Evolutionary conservation across 2,797 vertebrate species (phyloP).

Genomic region (Avahi laniger): DNA sequence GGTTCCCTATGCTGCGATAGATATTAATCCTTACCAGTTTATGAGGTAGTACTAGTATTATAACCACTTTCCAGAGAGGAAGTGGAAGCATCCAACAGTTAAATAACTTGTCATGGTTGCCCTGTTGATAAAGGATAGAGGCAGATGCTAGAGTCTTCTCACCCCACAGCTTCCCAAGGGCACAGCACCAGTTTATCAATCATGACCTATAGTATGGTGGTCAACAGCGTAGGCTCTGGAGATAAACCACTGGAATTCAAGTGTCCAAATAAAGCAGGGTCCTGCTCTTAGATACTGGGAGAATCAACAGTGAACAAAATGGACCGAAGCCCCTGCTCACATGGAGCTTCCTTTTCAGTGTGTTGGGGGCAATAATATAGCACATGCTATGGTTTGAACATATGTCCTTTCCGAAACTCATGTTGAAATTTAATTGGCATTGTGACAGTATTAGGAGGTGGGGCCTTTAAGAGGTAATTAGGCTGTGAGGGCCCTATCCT

Average conservation of each 20-base stretch:
- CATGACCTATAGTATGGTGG: accelerated
- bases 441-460: background rate
- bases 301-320: background rate
- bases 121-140: background rate
- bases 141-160: background rate
- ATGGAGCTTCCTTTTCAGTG: background rate
- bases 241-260: background rate
- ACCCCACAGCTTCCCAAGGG: background rate
- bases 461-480: background rate
- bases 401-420: background rate
- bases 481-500: background rate
- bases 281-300: background rate
- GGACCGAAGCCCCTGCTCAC: background rate
- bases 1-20: background rate
- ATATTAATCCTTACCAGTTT: background rate
- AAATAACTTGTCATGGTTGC: background rate
- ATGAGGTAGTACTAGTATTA: background rate
- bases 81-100: background rate
- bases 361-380: background rate
- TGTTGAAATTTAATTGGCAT: background rate
- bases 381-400: background rate
- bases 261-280: background rate
- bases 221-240: background rate
- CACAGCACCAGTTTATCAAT: background rate
- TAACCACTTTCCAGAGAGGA: background rate